Evolutionary conservation across 2,888 invertebrate species (phyloP).

Genomic region (Tenthredo notha): DNA sequence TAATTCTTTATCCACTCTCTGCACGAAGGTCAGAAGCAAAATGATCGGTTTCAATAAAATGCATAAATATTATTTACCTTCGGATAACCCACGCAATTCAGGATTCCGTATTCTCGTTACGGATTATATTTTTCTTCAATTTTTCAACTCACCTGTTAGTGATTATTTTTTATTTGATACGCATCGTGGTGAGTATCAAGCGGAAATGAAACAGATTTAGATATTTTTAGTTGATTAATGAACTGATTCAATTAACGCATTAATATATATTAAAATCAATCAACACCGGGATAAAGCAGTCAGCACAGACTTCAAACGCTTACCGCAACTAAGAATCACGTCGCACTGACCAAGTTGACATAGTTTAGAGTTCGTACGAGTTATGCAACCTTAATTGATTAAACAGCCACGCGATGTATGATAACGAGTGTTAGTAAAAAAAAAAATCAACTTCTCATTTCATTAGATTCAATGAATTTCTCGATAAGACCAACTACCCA

Average conservation of each 20-base stretch:
- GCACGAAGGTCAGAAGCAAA: background rate
- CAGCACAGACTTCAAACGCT: background rate
- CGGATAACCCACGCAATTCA: constrained; percentile 35
- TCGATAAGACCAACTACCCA: background rate
- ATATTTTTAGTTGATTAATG: background rate
- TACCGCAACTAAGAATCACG: constrained; percentile 25
- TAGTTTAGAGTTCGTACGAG: constrained; percentile 42
- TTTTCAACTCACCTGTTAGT: background rate
- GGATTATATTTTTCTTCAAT: background rate
- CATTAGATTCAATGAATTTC: constrained; percentile 16
- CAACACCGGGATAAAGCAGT: background rate
- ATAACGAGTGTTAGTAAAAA: constrained; percentile 21
- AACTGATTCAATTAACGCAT: background rate
- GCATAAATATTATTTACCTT: background rate
- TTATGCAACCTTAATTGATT: constrained; percentile 43
- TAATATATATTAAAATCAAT: constrained; percentile 20
- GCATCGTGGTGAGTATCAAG: background rate
- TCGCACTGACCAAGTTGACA: constrained; percentile 31
- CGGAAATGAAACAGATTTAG: background rate
- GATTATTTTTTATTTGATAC: background rate
- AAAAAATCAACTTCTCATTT: constrained; percentile 13
- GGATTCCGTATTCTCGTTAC: background rate
- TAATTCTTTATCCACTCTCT: background rate
- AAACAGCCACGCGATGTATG: constrained; percentile 31
- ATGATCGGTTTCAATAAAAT: background rate